These are phyloP conservation scores for Gobionotothen gibberifrons DNA, from an alignment of 2,797 vertebrate species.

Conservation along the genomic window DNA sequence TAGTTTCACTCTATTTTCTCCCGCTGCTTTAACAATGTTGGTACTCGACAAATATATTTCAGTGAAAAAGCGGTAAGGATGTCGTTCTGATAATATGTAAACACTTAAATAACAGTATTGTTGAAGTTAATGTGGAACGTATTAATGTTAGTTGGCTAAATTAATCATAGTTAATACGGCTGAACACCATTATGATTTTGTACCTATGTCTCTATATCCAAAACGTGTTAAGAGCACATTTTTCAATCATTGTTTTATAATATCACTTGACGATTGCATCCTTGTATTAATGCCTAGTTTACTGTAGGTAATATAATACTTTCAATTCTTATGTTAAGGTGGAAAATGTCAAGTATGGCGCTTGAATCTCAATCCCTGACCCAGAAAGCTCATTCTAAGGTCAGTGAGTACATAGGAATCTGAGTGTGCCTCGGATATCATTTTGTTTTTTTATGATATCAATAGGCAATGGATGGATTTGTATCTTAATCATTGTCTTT, in stretches of 20 bases:
- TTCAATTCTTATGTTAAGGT: slow-evolving; percentile 38
- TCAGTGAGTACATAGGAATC: slow-evolving; percentile 19
- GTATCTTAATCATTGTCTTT: not conserved
- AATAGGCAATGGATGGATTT: not conserved
- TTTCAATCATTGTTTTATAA: no score
- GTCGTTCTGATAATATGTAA: not conserved
- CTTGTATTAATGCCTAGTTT: not conserved
- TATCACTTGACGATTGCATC: not conserved
- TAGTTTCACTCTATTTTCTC: not conserved
- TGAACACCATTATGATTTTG: no score
- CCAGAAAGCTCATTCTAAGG: slow-evolving; percentile 45
- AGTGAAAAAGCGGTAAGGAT: slow-evolving; percentile 51
- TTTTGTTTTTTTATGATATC: not conserved
- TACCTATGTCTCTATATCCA: not conserved
- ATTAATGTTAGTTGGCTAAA: not conserved
- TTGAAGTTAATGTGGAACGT: not conserved
- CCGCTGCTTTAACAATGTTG: not conserved
- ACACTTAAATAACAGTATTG: not conserved
- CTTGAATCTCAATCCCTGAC: slow-evolving; percentile 39
- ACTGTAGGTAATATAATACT: not conserved
- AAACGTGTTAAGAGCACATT: not conserved
- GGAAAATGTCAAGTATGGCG: slow-evolving; percentile 58
- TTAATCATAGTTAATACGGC: not conserved
- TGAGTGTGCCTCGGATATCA: not conserved
- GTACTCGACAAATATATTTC: slow-evolving; percentile 25